Conservation (phyloP, 2,888 invertebrate genomes). For the Macrosiphum euphorbiae region DNA sequence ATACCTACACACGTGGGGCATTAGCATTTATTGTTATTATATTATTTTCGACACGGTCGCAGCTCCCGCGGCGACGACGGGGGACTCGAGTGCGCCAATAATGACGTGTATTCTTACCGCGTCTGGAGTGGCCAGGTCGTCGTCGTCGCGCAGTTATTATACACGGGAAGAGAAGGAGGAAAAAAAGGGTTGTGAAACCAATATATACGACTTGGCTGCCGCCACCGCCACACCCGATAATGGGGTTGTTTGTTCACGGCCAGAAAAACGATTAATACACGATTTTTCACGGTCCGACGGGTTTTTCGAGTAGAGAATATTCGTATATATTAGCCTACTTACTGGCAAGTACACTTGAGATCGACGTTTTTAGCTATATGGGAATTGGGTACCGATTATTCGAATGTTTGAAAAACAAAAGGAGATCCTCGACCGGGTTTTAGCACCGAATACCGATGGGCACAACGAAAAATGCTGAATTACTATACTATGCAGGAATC, state of each 20-base stretch:
- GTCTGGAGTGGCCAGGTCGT: slow-evolving; percentile 46
- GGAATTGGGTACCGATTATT: not conserved
- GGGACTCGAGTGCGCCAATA: slow-evolving; percentile 48
- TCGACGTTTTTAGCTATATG: not conserved
- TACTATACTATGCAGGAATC: not conserved
- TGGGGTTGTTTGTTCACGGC: slow-evolving; percentile 36
- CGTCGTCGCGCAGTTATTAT: not conserved
- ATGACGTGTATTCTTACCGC: not conserved
- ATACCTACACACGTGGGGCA: not conserved
- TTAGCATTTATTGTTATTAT: slow-evolving; percentile 53
- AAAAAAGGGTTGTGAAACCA: slow-evolving; percentile 50
- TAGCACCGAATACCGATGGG: not conserved
- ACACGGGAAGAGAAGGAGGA: not conserved
- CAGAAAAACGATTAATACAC: slow-evolving; percentile 43
- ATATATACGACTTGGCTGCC: slow-evolving; percentile 22
- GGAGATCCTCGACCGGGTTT: not conserved
- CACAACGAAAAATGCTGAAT: not conserved
- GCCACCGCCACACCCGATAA: not conserved
- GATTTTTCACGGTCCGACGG: slow-evolving; percentile 43
- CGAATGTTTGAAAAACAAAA: not conserved
- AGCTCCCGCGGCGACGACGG: slow-evolving; percentile 28
- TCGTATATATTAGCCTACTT: slow-evolving; percentile 18
- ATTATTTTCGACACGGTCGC: slow-evolving; percentile 52
- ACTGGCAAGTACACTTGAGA: not conserved
- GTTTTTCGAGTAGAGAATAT: slow-evolving; percentile 9